These are phyloP conservation scores for Pachycephus smyrnensis DNA, from an alignment of 2,888 invertebrate species.

Conservation along the genomic window DNA sequence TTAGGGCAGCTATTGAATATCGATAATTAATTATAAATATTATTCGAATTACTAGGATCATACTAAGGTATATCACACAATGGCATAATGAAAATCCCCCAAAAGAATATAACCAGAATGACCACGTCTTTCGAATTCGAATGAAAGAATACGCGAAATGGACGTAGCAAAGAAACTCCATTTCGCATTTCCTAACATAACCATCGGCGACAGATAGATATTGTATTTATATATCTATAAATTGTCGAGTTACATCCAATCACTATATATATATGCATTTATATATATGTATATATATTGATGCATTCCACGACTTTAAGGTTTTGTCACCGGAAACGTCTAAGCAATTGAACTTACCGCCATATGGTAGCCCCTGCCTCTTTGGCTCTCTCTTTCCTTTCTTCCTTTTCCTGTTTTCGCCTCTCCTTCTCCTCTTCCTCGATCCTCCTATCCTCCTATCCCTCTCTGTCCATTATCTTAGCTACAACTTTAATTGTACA, in stretches of 20 bases:
- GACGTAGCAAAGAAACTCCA: constrained; percentile 3
- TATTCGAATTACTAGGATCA: constrained; percentile 46
- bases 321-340: constrained; percentile 15
- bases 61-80: constrained; percentile 44
- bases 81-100: constrained; percentile 20
- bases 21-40: constrained; percentile 40
- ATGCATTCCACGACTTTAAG: constrained; percentile 31
- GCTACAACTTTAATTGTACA: background rate
- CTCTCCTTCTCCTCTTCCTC: too few species aligned
- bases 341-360: background rate
- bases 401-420: too few species aligned
- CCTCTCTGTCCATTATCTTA: background rate
- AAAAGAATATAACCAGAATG: background rate
- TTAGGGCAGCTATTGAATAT: constrained; percentile 55
- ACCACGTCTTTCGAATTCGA: constrained; percentile 27
- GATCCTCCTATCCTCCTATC: too few species aligned
- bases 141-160: constrained; percentile 25
- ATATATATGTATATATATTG: constrained; percentile 26
- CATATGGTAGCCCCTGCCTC: background rate
- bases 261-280: constrained; percentile 20
- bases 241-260: constrained; percentile 4
- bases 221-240: constrained; percentile 21
- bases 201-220: constrained; percentile 28
- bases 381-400: background rate
- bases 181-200: constrained; percentile 36